Percentiles rank a stretch among this genome's conserved stretches.
Conservation (phyloP, 2,113 vertebrate species). For the Euleptes europaea region DNA sequence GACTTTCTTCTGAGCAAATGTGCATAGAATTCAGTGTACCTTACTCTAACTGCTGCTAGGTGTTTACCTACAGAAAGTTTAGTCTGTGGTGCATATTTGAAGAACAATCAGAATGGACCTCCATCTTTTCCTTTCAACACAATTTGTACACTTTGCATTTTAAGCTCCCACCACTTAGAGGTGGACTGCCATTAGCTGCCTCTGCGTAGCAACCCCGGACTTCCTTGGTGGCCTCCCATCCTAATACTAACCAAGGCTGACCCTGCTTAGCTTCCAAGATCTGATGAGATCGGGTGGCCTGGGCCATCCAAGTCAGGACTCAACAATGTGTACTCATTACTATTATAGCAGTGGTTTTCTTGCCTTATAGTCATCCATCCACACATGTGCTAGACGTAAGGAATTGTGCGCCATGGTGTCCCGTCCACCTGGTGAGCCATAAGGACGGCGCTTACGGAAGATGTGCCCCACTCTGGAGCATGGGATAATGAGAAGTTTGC, state of each 20-base stretch:
- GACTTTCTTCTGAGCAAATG: too few species aligned
- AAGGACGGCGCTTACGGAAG: constrained; percentile 94
- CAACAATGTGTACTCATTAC: neutral
- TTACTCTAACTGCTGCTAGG: neutral
- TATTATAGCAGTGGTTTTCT: neutral
- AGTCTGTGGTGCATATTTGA: neutral
- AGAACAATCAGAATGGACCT: neutral
- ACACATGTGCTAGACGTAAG: constrained; percentile 89
- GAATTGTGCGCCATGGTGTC: constrained; percentile 98
- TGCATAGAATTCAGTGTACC: too few species aligned
- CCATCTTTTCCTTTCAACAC: too few species aligned
- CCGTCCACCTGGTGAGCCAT: constrained; percentile 91
- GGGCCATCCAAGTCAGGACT: too few species aligned
- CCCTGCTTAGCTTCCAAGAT: too few species aligned
- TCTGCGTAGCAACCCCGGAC: too few species aligned
- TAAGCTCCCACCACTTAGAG: too few species aligned
- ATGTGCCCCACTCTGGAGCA: constrained; percentile 97
- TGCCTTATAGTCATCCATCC: constrained; percentile 98
- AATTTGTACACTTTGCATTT: too few species aligned
- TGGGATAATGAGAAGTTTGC: constrained; percentile 90
- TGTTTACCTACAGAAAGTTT: neutral
- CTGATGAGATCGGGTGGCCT: too few species aligned
- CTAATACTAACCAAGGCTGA: too few species aligned
- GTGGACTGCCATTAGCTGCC: too few species aligned
- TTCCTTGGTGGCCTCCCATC: too few species aligned